phyloP scores from a whole-genome alignment of 2,113 vertebrate genomes.

The Colossoma macropomum region DNA sequence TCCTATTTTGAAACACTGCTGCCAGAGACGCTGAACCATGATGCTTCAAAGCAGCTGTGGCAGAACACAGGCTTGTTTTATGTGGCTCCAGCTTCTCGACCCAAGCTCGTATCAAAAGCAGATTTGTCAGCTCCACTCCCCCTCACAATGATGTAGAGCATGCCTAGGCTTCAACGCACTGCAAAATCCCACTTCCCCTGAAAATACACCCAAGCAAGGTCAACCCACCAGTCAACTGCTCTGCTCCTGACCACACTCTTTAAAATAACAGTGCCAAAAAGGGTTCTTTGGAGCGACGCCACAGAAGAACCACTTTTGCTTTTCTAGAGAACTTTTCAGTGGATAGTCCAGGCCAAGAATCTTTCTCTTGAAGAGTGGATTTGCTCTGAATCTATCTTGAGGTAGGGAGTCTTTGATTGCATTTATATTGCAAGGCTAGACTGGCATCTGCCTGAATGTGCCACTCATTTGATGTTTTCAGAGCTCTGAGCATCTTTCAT shows the following conservation, averaged over 20 bases:
- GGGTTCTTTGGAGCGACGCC: neutral
- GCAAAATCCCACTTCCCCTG: neutral
- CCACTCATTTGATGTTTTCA: too few species aligned
- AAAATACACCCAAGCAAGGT: slow-evolving; percentile 1
- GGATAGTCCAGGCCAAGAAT: too few species aligned
- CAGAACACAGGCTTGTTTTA: slow-evolving; percentile 26
- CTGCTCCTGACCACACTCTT: neutral
- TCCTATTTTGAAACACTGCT: slow-evolving; percentile 29
- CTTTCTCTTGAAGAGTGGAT: too few species aligned
- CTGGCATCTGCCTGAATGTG: too few species aligned
- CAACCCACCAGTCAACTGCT: neutral
- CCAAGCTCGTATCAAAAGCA: neutral
- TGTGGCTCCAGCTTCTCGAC: slow-evolving; percentile 1
- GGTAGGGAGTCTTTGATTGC: too few species aligned
- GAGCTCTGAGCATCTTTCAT: too few species aligned
- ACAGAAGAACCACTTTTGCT: too few species aligned
- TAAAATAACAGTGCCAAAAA: neutral
- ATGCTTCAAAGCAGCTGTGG: slow-evolving; percentile 30
- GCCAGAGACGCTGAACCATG: slow-evolving; percentile 16
- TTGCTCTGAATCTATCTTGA: too few species aligned
- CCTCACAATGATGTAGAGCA: neutral
- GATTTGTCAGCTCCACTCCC: slow-evolving; percentile 10
- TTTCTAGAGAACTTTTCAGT: too few species aligned
- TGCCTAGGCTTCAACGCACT: neutral
- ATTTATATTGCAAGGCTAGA: too few species aligned